Evolutionary conservation across 2,888 invertebrate genomes (phyloP).

Genomic region (Drosophila lacicola): DNA sequence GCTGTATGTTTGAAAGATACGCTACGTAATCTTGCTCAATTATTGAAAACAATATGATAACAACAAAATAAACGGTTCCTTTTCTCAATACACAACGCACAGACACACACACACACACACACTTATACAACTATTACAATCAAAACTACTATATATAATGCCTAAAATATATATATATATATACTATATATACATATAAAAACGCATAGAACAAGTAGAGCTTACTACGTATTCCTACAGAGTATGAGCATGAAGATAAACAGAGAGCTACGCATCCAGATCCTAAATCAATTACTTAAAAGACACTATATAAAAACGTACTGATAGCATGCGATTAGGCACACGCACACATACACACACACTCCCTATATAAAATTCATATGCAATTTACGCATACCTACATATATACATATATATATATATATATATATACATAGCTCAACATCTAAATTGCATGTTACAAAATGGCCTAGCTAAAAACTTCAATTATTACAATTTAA

Average conservation of each 20-base stretch:
- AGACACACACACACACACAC: conserved; percentile 28
- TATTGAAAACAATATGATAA: conserved; percentile 53
- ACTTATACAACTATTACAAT: conserved; percentile 7
- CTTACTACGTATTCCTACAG: conserved; percentile 73
- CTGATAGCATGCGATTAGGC: conserved; percentile 37
- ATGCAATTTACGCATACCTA: conserved; percentile 9
- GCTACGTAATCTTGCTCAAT: conserved; percentile 58
- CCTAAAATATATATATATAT: conserved; percentile 16
- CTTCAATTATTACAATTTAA: conserved; percentile 59
- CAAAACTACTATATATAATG: conserved; percentile 9
- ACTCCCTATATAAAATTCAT: conserved; percentile 9
- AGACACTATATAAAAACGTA: conserved; percentile 26
- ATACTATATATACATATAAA: conserved; percentile 23
- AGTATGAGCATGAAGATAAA: conserved; percentile 20
- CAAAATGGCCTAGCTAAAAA: conserved; percentile 48
- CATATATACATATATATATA: conserved; percentile 4
- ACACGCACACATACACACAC: conserved; percentile 22
- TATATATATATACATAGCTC: conserved; percentile 26
- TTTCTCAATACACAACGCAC: conserved; percentile 42
- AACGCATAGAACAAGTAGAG: conserved; percentile 68
- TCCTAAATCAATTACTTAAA: conserved; percentile 26
- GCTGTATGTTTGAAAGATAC: conserved; percentile 23
- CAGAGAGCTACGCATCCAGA: conserved; percentile 21
- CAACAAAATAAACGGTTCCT: conserved; percentile 59
- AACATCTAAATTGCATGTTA: conserved; percentile 47